Conservation (phyloP, 1,140 invertebrate species). For the Chironomus tepperi region DNA sequence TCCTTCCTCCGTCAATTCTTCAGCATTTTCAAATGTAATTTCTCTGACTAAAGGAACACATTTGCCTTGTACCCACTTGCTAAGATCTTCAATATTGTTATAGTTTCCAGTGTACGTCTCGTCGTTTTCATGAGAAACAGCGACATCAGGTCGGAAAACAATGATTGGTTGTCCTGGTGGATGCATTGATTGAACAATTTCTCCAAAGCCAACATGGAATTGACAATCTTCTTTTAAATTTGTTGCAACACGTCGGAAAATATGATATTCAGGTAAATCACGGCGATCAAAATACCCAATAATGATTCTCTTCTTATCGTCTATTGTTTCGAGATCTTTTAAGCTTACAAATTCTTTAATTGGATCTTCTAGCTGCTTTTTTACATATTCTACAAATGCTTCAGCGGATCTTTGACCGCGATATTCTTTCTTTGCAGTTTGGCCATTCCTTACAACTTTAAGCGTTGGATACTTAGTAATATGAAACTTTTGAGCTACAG, state of each 20-base stretch:
- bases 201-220: constrained; percentile 90
- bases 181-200: constrained; percentile 71
- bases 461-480: constrained; percentile 98
- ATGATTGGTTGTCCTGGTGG: constrained; percentile 67
- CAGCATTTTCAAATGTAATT: constrained; percentile 98
- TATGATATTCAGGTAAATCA: constrained; percentile 68
- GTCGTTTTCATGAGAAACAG: constrained; percentile 67
- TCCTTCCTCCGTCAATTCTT: constrained; percentile 98
- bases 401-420: constrained; percentile 63
- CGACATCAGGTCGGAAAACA: constrained; percentile 70
- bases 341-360: constrained; percentile 68
- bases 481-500: constrained; percentile 81
- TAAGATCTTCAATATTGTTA: constrained; percentile 64
- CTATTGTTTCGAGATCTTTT: constrained; percentile 67
- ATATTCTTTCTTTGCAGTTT: constrained; percentile 90
- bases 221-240: constrained; percentile 93
- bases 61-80: constrained; percentile 79
- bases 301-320: constrained; percentile 83
- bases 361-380: constrained; percentile 85
- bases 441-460: constrained; percentile 91
- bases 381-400: constrained; percentile 79
- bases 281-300: constrained; percentile 88
- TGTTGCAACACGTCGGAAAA: constrained; percentile 71
- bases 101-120: constrained; percentile 69
- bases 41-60: constrained; percentile 84